A percentile compares a stretch with the other conserved stretches of the same genome.
phyloP scores from a whole-genome alignment of 37 sponge, comb jelly and placozoan species.

The Dysidea cf. avara region DNA sequence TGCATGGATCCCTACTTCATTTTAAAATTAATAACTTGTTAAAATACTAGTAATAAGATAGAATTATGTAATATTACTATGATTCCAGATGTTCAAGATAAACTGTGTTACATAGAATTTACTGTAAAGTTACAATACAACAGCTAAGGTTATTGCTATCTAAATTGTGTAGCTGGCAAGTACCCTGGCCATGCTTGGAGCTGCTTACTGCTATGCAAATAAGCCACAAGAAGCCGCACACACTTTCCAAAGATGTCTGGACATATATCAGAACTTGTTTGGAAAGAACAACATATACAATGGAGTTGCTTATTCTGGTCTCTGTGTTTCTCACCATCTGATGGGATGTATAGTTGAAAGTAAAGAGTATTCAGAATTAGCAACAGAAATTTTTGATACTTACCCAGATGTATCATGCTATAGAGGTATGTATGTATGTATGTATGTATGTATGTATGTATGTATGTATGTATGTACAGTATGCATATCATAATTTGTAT shows the following conservation, averaged over 20 bases:
- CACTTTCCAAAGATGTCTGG: not conserved
- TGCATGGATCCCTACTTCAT: too few species aligned
- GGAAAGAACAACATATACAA: not conserved
- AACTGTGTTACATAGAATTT: too few species aligned
- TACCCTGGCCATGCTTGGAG: not conserved
- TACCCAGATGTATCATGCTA: not conserved
- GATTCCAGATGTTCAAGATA: too few species aligned
- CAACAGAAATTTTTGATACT: not conserved
- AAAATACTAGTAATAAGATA: too few species aligned
- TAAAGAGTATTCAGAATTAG: not conserved
- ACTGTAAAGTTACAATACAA: too few species aligned
- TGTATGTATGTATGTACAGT: too few species aligned
- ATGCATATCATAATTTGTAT: too few species aligned
- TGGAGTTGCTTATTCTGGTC: not conserved
- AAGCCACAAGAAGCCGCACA: not conserved
- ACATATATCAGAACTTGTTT: not conserved
- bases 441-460: too few species aligned
- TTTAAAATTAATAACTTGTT: too few species aligned
- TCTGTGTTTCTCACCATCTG: constrained; percentile 4
- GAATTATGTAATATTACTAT: too few species aligned
- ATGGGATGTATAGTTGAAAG: not conserved
- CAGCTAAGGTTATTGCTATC: too few species aligned
- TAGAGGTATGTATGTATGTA: not conserved
- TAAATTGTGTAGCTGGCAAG: not conserved
- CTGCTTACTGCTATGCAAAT: constrained; percentile 4